Percentiles rank a stretch among this genome's conserved stretches.
Conservation (phyloP, 2,888 invertebrate species). For the Galeopsomyia nigrocyanea region DNA sequence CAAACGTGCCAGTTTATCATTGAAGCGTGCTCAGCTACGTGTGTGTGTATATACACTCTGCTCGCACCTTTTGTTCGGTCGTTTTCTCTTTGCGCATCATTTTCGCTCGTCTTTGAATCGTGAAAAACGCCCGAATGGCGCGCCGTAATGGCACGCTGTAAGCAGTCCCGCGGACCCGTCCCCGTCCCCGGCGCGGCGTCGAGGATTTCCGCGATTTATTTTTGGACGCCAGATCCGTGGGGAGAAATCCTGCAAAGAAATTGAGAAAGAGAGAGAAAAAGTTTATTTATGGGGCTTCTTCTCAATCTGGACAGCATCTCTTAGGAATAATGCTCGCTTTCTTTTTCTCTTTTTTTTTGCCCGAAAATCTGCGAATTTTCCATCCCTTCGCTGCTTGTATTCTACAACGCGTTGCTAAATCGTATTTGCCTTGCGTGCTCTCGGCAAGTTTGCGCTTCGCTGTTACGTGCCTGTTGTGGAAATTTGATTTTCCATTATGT, state of each 20-base stretch:
- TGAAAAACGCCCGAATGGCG: conserved; percentile 29
- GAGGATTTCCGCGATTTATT: conserved; percentile 42
- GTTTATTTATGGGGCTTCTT: conserved; percentile 34
- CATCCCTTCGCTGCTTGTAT: no score
- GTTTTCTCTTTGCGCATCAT: background rate
- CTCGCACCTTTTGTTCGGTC: background rate
- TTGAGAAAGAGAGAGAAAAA: conserved; percentile 17
- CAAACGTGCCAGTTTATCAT: no score
- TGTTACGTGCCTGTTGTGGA: no score
- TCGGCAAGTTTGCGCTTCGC: no score
- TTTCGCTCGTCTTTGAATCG: conserved; percentile 3
- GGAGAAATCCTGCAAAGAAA: conserved; percentile 4
- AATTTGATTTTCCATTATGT: no score
- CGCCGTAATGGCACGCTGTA: conserved; percentile 37
- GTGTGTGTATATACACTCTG: background rate
- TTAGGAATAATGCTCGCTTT: no score
- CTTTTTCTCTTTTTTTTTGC: no score
- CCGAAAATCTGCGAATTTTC: no score
- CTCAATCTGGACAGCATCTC: background rate
- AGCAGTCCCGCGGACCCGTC: conserved; percentile 33
- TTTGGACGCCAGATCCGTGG: background rate
- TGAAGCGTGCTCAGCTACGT: background rate
- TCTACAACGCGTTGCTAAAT: no score
- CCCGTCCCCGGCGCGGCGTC: conserved; percentile 4
- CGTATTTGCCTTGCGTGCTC: no score